Conservation (phyloP, 2,888 invertebrate genomes). For the Automeris io region DNA sequence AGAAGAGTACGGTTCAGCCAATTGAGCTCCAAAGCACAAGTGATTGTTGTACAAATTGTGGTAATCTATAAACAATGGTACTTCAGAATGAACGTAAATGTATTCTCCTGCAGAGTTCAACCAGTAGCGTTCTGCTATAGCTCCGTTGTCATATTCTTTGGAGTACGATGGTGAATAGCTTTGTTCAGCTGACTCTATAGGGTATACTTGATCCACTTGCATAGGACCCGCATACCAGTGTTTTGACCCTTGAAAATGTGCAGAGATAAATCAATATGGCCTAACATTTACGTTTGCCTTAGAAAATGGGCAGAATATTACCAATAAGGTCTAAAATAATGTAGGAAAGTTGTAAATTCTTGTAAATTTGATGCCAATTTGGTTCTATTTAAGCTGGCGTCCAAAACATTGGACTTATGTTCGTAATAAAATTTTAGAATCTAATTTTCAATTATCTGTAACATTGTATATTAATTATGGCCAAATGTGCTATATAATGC, state of each 20-base stretch:
- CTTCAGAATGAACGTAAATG: conserved; percentile 78
- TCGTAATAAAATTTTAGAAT: no score
- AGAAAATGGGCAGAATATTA: no score
- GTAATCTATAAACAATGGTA: conserved; percentile 84
- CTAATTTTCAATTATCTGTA: no score
- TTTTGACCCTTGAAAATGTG: conserved; percentile 43
- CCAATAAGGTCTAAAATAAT: no score
- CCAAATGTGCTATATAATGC: no score
- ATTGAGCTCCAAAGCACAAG: conserved; percentile 76
- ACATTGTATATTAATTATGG: no score
- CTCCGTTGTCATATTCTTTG: conserved; percentile 71
- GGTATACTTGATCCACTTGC: conserved; percentile 77
- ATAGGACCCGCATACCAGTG: conserved; percentile 85
- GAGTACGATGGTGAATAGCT: conserved; percentile 74
- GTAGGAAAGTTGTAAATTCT: no score
- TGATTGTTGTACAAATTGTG: conserved; percentile 71
- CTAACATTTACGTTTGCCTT: no score
- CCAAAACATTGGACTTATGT: no score
- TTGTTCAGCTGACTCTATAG: conserved; percentile 72
- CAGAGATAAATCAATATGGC: no score
- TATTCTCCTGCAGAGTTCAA: conserved; percentile 83
- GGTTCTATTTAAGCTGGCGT: no score
- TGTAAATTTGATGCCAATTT: no score
- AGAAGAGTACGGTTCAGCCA: conserved; percentile 73
- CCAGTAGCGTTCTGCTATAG: conserved; percentile 82